Conservation (phyloP, 2,888 invertebrate species). For the Drosophila conformis region DNA sequence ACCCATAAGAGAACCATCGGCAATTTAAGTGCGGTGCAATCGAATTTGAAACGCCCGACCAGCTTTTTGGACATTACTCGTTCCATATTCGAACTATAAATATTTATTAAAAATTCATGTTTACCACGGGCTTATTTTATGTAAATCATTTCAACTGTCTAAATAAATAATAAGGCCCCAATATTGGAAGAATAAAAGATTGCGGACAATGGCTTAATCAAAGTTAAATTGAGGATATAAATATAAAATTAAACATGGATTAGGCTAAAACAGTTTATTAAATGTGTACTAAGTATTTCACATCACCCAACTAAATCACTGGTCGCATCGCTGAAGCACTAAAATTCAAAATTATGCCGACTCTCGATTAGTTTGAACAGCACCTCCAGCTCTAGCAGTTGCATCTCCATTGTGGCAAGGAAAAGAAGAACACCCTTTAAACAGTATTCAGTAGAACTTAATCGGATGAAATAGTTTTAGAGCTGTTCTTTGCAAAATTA, state of each 20-base stretch:
- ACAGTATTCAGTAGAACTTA: slow-evolving; percentile 21
- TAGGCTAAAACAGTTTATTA: not conserved
- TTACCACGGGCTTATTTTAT: not conserved
- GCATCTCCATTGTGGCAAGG: not conserved
- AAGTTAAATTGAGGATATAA: not conserved
- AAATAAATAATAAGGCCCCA: not conserved
- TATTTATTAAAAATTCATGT: not conserved
- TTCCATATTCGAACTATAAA: slow-evolving; percentile 56
- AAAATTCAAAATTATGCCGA: not conserved
- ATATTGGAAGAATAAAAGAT: not conserved
- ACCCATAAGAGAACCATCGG: slow-evolving; percentile 23
- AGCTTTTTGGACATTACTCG: slow-evolving; percentile 56
- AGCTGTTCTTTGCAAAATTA: slow-evolving; percentile 6
- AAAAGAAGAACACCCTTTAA: not conserved
- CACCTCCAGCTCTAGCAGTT: slow-evolving; percentile 5
- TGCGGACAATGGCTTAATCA: not conserved
- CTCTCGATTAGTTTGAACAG: slow-evolving; percentile 13
- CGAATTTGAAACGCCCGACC: slow-evolving; percentile 62
- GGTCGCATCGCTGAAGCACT: not conserved
- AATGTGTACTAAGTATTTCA: not conserved
- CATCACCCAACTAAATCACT: not conserved
- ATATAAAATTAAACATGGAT: not conserved
- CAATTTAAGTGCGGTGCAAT: slow-evolving; percentile 62
- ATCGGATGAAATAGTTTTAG: not conserved
- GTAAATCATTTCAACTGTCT: not conserved